Conservation (phyloP, 2,797 vertebrate genomes). For the Zenarchopterus dispar region DNA sequence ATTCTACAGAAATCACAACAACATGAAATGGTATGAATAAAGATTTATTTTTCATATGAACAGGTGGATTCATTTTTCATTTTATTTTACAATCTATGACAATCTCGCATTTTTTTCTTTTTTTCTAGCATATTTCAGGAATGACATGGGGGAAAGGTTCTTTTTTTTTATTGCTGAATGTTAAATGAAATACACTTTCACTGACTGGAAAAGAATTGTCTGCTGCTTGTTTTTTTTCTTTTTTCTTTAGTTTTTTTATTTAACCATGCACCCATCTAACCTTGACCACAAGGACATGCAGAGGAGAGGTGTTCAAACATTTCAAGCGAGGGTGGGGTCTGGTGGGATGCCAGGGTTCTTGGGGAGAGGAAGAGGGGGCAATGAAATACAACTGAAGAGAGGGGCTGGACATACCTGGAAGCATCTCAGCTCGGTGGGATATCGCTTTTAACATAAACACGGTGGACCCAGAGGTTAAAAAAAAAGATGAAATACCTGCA, state of each 20-base stretch:
- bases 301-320: slow-evolving; percentile 87
- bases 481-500: slow-evolving; percentile 52
- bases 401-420: slow-evolving; percentile 53
- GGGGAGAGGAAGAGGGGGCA: slow-evolving; percentile 45
- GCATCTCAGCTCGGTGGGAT: slow-evolving; percentile 53
- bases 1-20: slow-evolving; percentile 73
- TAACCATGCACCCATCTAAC: slow-evolving; percentile 98
- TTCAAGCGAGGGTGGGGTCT: slow-evolving; percentile 75
- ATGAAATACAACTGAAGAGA: slow-evolving; percentile 78
- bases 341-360: slow-evolving; percentile 56
- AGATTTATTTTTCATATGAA: slow-evolving; percentile 89
- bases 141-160: slow-evolving; percentile 76
- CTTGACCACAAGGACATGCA: slow-evolving; percentile 99
- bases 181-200: slow-evolving; percentile 94
- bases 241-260: slow-evolving; percentile 66
- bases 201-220: slow-evolving; percentile 89
- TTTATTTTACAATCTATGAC: slow-evolving; percentile 92
- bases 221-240: slow-evolving; percentile 85
- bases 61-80: slow-evolving; percentile 84
- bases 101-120: slow-evolving; percentile 87
- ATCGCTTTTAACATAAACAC: slow-evolving; percentile 80
- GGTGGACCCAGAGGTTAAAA: slow-evolving; percentile 69
- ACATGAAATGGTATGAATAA: slow-evolving; percentile 86
- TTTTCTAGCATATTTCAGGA: slow-evolving; percentile 92
- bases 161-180: slow-evolving; percentile 98